Evolutionary conservation across 1,140 invertebrate genomes (phyloP), one percentile per base, ranked within the genome.

Genomic region (Orchesella cincta): DNA sequence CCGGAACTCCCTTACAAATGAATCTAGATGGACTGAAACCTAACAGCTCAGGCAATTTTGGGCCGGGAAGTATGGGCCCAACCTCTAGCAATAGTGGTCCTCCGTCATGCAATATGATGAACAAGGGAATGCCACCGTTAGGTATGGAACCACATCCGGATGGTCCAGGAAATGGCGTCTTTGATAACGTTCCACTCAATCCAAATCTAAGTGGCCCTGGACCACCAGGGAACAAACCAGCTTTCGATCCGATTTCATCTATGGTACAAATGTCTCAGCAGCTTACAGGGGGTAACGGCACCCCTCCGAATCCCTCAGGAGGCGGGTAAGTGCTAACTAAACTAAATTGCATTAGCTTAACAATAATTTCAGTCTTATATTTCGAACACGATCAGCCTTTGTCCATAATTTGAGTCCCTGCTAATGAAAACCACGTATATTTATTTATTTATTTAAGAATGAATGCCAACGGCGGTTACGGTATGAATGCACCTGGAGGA

Each of bases 241-340:
- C 73, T 82, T 96, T 96, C 85, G 95, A 97, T 87, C 94, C 95
- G 0, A 96, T 97, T 80, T 94, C 94, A 20, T 97, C 95, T 1
- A 88, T 96, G 82, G 94, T 94, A 29, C 94, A 96, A 85, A 97
- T 96, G 95, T 94, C 93, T 72, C 94, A 96, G 83, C 93, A 95
- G 83, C 84, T 96, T 29, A 94, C 94, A 1, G 94, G 91, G 82
- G 91, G 89, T 51, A 90, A 91, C 39, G 88, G 90, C 14, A 89
- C 88, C 80, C 88, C 88, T 73, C 86, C 87, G 1, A 83, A 80
- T 81, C 78, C 78, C 74, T 77, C 82, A 64, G 80, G 80, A 57
- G 86, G 85, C 1, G 87, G 86, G 76, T 82, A 84, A 77, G 82
- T 82, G 8, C 12, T 26, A 57, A 14, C 8, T 57, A 57, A 57